phyloP scores from a whole-genome alignment of 2,797 vertebrate genomes.

The Tamandua tetradactyla region DNA sequence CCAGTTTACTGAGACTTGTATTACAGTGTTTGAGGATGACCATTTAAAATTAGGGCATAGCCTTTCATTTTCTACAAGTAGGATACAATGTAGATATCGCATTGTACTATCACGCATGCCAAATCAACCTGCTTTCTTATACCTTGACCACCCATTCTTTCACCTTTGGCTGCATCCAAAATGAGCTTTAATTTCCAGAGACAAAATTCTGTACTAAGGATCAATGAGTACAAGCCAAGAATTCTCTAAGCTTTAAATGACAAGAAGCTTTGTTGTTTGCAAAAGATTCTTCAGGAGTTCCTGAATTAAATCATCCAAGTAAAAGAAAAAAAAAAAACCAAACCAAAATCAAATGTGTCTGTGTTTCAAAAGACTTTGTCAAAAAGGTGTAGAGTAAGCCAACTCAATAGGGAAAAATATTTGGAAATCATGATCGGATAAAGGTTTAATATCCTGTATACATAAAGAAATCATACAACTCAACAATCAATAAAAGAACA shows the following conservation, averaged over 20 bases:
- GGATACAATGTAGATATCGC: background rate
- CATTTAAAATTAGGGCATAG: background rate
- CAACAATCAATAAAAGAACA: too few species aligned
- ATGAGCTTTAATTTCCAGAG: background rate
- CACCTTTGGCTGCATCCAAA: conserved; percentile 7
- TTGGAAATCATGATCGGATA: too few species aligned
- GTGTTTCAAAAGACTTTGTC: too few species aligned
- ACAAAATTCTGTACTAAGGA: background rate
- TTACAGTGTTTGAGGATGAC: background rate
- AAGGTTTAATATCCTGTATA: too few species aligned
- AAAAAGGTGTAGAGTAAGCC: too few species aligned
- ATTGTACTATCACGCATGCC: background rate
- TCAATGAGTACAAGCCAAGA: background rate
- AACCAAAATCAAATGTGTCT: too few species aligned
- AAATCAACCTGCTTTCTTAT: background rate
- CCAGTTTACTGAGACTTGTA: background rate
- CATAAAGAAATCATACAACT: too few species aligned
- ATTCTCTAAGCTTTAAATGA: conserved; percentile 16
- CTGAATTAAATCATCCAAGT: background rate
- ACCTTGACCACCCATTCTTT: background rate
- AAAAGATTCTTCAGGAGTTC: background rate
- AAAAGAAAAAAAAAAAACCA: too few species aligned
- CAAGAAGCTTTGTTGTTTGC: background rate
- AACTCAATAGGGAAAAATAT: too few species aligned
- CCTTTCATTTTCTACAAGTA: background rate